A percentile compares a stretch with the other conserved stretches of the same genome.
Conservation (phyloP, 2,797 vertebrate species). For the Anas bernieri region DNA sequence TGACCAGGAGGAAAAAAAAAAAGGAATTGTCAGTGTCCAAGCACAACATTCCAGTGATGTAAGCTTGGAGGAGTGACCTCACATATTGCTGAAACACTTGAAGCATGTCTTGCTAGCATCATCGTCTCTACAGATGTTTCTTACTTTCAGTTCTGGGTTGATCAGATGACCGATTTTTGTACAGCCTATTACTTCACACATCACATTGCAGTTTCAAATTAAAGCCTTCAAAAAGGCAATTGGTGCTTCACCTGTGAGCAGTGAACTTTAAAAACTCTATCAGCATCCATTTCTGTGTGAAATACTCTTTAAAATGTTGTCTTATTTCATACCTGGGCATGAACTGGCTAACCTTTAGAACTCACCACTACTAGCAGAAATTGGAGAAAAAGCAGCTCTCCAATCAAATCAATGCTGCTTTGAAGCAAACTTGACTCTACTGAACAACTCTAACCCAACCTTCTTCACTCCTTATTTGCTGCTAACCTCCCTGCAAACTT, state of each 20-base stretch:
- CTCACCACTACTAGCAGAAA: not conserved
- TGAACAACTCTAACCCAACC: not conserved
- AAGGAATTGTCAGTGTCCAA: not conserved
- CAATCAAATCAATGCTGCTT: not conserved
- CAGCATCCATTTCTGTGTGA: not conserved
- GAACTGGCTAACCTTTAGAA: not conserved
- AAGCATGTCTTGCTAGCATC: not conserved
- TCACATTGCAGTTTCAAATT: not conserved
- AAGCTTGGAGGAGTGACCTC: not conserved
- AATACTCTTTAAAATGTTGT: not conserved
- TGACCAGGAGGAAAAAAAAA: not conserved
- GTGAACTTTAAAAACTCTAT: not conserved
- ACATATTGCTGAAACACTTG: not conserved
- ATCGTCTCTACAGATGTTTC: not conserved
- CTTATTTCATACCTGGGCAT: not conserved
- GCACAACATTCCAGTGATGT: not conserved
- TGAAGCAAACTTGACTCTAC: not conserved
- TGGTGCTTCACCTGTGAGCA: not conserved
- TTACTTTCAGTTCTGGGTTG: not conserved
- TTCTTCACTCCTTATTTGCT: not conserved
- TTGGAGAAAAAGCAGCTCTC: not conserved
- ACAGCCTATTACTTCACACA: not conserved
- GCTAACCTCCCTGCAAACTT: not conserved
- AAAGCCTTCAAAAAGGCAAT: not conserved
- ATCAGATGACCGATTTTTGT: not conserved